phyloP scores from a whole-genome alignment of 37 sponge, comb jelly and placozoan species.

The Hormiphora californensis region DNA sequence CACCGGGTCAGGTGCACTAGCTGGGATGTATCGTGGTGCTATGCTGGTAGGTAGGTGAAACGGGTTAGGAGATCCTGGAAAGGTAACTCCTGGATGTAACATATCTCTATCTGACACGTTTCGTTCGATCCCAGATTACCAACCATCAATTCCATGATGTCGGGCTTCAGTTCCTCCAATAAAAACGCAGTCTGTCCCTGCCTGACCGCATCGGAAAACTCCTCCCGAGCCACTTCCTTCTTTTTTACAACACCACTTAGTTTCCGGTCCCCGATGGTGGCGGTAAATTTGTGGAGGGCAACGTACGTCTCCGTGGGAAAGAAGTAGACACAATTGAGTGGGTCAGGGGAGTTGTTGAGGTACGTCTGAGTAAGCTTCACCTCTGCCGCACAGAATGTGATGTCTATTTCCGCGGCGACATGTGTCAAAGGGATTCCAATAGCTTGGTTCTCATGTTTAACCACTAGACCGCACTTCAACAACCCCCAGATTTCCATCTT shows the following conservation, averaged over 20 bases:
- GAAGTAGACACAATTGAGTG: constrained; percentile 67
- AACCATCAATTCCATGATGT: constrained; percentile 60
- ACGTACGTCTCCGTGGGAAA: constrained; percentile 68
- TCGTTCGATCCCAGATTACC: not conserved
- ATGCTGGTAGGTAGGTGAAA: constrained; percentile 58
- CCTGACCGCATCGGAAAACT: constrained; percentile 70
- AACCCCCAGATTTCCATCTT: not conserved
- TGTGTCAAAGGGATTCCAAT: constrained; percentile 58
- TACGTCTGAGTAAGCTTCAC: constrained; percentile 63
- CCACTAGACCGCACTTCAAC: constrained; percentile 30
- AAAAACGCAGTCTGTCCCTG: constrained; percentile 67
- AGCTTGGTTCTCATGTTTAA: not conserved
- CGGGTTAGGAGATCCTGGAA: constrained; percentile 5
- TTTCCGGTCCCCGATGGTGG: constrained; percentile 62
- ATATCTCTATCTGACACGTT: not conserved
- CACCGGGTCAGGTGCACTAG: not conserved
- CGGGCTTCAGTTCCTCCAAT: constrained; percentile 66
- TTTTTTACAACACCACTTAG: constrained; percentile 63
- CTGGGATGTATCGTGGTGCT: constrained; percentile 58
- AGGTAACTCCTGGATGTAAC: not conserved
- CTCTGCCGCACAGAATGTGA: constrained; percentile 61
- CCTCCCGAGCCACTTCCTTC: constrained; percentile 66
- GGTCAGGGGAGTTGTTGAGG: constrained; percentile 57
- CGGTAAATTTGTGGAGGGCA: constrained; percentile 67
- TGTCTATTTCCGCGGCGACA: constrained; percentile 53